Evolutionary conservation across 1,140 invertebrate genomes (phyloP).

Genomic region (Nixonia krombeini): DNA sequence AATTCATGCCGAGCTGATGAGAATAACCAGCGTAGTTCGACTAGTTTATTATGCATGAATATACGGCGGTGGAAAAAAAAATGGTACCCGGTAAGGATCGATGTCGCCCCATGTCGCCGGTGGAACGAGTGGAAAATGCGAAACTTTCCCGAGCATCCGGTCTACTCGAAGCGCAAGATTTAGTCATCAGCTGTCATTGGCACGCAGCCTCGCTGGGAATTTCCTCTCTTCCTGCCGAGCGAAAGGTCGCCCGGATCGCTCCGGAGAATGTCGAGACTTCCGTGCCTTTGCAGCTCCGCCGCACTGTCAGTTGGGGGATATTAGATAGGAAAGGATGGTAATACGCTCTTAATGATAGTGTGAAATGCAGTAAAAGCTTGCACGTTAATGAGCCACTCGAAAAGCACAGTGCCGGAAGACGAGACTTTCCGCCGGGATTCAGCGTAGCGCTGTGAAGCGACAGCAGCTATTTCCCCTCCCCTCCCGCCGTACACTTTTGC

Average conservation of each 20-base stretch:
- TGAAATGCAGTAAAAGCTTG: slow-evolving; percentile 20
- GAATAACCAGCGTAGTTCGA: not conserved
- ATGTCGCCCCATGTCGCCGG: not conserved
- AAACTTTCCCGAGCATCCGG: slow-evolving; percentile 1
- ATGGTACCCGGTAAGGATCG: not conserved
- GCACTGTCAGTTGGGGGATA: no score
- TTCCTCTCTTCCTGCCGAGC: not conserved
- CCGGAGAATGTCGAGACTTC: slow-evolving; percentile 21
- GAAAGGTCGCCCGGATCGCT: slow-evolving; percentile 18
- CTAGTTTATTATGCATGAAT: not conserved
- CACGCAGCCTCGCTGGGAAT: slow-evolving; percentile 16
- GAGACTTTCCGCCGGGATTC: no score
- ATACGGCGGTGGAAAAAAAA: not conserved
- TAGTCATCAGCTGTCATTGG: slow-evolving; percentile 48
- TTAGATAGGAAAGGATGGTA: slow-evolving; percentile 33
- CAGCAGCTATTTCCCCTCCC: no score
- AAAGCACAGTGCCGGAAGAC: slow-evolving; percentile 30
- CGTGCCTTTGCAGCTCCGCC: slow-evolving; percentile 9
- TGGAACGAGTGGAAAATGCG: slow-evolving; percentile 13
- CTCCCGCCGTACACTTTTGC: no score
- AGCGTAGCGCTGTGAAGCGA: no score
- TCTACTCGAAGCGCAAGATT: slow-evolving; percentile 38
- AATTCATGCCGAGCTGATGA: not conserved
- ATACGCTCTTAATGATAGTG: slow-evolving; percentile 28
- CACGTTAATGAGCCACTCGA: slow-evolving; percentile 22